Base-by-base conservation (phyloP, 1,140 invertebrate species). In the Trissolcus basalis region DNA sequence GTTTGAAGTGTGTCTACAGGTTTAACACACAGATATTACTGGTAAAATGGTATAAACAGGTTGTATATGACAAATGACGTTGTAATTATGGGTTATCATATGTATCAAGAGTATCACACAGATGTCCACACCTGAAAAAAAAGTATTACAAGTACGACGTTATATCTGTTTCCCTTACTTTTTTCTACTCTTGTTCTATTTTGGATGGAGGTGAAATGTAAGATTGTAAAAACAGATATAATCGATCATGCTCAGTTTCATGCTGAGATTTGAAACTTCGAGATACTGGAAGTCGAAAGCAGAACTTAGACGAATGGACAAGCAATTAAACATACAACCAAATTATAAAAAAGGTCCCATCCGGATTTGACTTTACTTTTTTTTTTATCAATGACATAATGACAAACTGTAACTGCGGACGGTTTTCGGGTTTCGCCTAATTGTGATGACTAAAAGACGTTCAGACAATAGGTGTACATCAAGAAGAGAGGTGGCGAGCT, bases 401-500 rank as follows among this genome's bases (percentile, higher is more conserved):
- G 47, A 70, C 65, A 0, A 6, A 70, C 61, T 51, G 53, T 27
- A 4, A 71, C 68, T n/a, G 15, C 10, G 15, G 35, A 65, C 60
- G 35, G 15, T 15, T 11, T 41, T 4, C 39, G 9, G 41, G 4
- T 60, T n/a, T 70, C 56, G 59, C 67, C 10, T 82, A 82, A 72
- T 84, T 88, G 86, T 88, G 80, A 84, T 85, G 86, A 87, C 87
- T 89, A 87, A 89, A n/a, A 87, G 89, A 91, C 88, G 87, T 89
- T 89, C 86, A 87, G 88, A 89, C 87, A 90, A 85, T 88, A 89
- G 87, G 89, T 27, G 19, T 89, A 88, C 88, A 89, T 88, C 90
- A 90, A 91, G 89, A 90, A 90, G 89, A 90, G 84, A 85, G 85
- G 82, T 90, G 90, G 86, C 88, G 89, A 88, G 86, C 90, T 87